Conservation (phyloP, 1,140 invertebrate genomes). For the Maniola jurtina region DNA sequence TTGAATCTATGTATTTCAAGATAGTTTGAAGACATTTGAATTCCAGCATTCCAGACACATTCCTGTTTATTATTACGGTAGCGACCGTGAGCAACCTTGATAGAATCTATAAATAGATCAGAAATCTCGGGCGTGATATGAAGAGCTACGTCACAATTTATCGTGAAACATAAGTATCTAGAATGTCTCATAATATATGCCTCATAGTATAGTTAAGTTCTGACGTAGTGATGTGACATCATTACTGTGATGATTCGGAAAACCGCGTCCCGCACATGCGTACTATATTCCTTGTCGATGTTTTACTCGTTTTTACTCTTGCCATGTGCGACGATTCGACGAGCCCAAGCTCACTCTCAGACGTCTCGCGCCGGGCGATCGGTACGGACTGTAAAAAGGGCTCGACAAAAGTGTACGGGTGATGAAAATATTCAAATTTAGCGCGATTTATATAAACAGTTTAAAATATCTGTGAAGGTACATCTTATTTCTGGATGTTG, state of each 20-base stretch:
- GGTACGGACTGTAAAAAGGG: conserved; percentile 47
- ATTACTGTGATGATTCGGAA: conserved; percentile 44
- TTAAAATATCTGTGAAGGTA: background rate
- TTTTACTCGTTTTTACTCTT: conserved; percentile 18
- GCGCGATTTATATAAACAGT: conserved; percentile 5
- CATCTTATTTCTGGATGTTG: background rate
- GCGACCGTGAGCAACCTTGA: background rate
- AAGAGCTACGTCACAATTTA: conserved; percentile 18
- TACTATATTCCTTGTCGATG: conserved; percentile 47
- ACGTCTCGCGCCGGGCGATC: conserved; percentile 54
- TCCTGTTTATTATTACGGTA: background rate
- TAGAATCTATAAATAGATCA: conserved; percentile 8
- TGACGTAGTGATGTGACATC: conserved; percentile 47
- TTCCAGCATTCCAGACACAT: background rate
- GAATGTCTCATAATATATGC: background rate
- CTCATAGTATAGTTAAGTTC: conserved; percentile 3
- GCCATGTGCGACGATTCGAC: conserved; percentile 34
- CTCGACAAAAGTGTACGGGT: conserved; percentile 5
- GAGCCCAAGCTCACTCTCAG: conserved; percentile 43
- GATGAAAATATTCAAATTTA: conserved; percentile 10
- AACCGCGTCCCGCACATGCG: conserved; percentile 64
- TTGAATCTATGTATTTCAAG: too few species aligned
- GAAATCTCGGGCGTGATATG: background rate
- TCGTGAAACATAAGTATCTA: conserved; percentile 4
- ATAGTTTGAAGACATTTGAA: background rate